Percentiles rank a stretch among this genome's conserved stretches.
Conservation (phyloP, 2,113 vertebrate species). For the Muntiacus muntjak region DNA sequence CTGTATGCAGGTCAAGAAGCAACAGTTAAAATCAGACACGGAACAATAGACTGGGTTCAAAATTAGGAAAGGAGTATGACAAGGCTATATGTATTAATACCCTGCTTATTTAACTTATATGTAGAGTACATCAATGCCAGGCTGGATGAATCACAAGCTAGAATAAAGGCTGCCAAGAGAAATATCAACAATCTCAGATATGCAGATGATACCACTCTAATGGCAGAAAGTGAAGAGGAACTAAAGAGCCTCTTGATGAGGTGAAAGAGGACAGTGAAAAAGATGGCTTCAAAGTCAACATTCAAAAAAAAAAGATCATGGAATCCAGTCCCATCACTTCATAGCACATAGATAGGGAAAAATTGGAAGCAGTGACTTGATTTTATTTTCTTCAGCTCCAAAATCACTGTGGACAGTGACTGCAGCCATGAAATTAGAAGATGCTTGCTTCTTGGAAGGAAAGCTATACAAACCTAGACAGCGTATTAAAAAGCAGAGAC, state of each 20-base stretch:
- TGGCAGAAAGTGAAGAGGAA: background rate
- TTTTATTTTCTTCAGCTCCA: background rate
- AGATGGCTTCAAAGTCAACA: background rate
- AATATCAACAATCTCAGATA: background rate
- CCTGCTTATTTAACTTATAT: background rate
- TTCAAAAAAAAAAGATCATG: background rate
- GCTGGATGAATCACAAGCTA: background rate
- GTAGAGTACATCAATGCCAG: background rate
- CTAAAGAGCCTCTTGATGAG: background rate
- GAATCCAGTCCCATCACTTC: background rate
- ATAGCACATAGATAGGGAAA: background rate
- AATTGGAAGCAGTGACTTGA: background rate
- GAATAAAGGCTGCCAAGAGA: background rate
- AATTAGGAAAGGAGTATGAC: background rate
- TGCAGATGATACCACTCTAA: background rate
- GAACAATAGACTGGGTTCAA: background rate
- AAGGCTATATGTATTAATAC: background rate
- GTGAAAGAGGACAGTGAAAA: background rate
- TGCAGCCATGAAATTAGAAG: background rate
- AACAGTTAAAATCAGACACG: background rate
- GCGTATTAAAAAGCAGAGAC: background rate
- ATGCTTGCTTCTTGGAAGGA: background rate
- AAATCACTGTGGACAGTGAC: background rate
- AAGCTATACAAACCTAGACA: background rate
- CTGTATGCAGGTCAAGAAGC: background rate